A percentile compares a stretch with the other conserved stretches of the same genome.
phyloP scores from a whole-genome alignment of 2,797 vertebrate genomes.

The Sphenodon punctatus region DNA sequence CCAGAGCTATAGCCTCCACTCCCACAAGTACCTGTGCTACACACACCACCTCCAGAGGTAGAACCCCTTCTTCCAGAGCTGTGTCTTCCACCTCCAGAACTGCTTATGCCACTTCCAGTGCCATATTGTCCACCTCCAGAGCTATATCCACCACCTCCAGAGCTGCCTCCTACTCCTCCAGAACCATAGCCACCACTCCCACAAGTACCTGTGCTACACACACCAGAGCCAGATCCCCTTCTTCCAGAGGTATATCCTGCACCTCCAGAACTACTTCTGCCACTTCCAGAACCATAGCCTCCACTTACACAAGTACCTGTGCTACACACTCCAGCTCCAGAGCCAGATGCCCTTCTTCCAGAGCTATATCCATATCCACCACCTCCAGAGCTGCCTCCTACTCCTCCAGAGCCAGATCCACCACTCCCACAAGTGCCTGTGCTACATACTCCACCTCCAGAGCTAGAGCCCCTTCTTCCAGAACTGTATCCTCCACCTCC shows the following conservation, averaged over 20 bases:
- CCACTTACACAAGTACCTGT: too few relatives aligned
- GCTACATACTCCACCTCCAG: not conserved
- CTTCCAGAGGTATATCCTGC: not conserved
- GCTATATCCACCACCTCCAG: not conserved
- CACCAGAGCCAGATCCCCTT: rapidly evolving
- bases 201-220: not conserved
- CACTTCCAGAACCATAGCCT: not conserved
- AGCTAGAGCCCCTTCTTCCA: not conserved
- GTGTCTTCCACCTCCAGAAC: not conserved
- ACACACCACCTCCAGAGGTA: not conserved
- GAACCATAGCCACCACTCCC: not conserved
- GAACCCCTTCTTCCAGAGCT: not conserved
- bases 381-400: not conserved
- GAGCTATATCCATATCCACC: not conserved
- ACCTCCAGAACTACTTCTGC: not conserved
- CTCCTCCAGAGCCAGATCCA: not conserved
- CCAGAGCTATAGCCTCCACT: constrained; percentile 15
- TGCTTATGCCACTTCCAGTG: not conserved
- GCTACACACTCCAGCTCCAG: not conserved
- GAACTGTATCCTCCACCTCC: not conserved
- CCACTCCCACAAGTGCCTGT: not conserved
- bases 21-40: not conserved
- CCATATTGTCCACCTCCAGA: not conserved
- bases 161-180: not conserved
- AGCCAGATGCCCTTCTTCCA: not conserved